Evolutionary conservation across 2,888 invertebrate genomes (phyloP).

Genomic region (Netelia melanura): DNA sequence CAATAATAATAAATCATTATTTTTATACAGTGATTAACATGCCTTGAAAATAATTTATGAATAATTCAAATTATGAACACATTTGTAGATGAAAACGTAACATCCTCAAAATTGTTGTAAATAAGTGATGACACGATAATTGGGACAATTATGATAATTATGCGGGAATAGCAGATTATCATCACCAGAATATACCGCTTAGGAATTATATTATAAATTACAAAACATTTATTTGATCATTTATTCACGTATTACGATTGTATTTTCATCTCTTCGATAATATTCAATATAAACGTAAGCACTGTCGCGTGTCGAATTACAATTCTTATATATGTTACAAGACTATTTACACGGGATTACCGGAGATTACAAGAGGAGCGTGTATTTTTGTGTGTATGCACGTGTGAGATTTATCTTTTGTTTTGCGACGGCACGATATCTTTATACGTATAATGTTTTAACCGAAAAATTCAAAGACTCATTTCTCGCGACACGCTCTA

Average conservation of each 20-base stretch:
- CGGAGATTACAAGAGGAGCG: conserved; percentile 48
- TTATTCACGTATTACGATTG: conserved; percentile 80
- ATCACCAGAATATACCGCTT: conserved; percentile 26
- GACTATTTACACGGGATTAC: conserved; percentile 80
- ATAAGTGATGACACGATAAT: conserved; percentile 1
- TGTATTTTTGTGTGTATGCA: conserved; percentile 9
- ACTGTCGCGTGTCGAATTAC: conserved; percentile 79
- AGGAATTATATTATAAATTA: conserved; percentile 74
- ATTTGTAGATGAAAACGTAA: neutral
- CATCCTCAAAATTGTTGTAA: neutral
- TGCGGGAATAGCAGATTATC: conserved; percentile 8
- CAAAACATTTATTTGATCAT: conserved; percentile 80
- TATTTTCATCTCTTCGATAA: conserved; percentile 78
- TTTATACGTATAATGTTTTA: conserved; percentile 39
- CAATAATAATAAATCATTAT: neutral
- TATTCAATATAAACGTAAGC: conserved; percentile 82
- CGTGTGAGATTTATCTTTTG: conserved; percentile 41
- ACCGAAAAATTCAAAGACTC: conserved; percentile 54
- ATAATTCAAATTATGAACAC: neutral
- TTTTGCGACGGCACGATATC: conserved; percentile 56
- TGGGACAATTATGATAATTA: conserved; percentile 6
- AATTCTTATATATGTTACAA: conserved; percentile 80
- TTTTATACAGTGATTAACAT: neutral
- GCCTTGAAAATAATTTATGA: neutral
- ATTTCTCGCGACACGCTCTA: conserved; percentile 50